Base-by-base conservation (phyloP, 2,113 vertebrate species). In the Aptenodytes forsteri region DNA sequence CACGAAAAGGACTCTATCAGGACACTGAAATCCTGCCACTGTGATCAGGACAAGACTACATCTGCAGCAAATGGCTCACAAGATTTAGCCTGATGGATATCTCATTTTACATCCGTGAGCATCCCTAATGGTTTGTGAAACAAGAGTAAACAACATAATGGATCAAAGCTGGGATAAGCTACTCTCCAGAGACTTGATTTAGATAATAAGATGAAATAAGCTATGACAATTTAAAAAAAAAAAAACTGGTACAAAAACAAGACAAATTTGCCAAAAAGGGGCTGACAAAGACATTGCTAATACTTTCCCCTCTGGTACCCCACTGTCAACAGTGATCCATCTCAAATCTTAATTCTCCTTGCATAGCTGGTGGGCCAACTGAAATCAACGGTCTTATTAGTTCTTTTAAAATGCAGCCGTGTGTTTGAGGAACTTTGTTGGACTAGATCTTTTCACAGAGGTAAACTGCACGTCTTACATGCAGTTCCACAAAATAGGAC, bases 61-160 rank as follows among this genome's bases (percentile, higher is more conserved):
- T 46, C 70, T 56, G 52, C 89, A 87, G 83, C 64, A 78, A 94
- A 77, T 6, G n/a, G 78, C 67, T 94, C 16, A 0, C 15, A 80
- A 75, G 73, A 25, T 86, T 30, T 62, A 83, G 70, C 75, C 83
- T 94, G 91, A 90, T 75, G 89, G 90, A 90, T 89, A 56, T 69
- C 70, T 77, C 16, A 12, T 80, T 96, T 80, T 83, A 54, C 87
- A 71, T 54, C 75, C 84, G 44, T 14, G 47, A 81, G 67, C 93
- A 71, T 83, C 95, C 82, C 94, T 42, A 82, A 59, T 76, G 94
- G 76, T 27, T 93, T 95, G 93, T 90, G 93, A 89, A 96, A 83
- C 73, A 76, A 83, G 87, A 97, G 77, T 59, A 92, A 97, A 91
- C 78, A 94, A 78, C 81, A 78, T 76, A 67, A 91, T 19, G 70